These are phyloP conservation scores for Aricia artaxerxes DNA, from an alignment of 2,888 invertebrate genomes.

Conservation along the genomic window DNA sequence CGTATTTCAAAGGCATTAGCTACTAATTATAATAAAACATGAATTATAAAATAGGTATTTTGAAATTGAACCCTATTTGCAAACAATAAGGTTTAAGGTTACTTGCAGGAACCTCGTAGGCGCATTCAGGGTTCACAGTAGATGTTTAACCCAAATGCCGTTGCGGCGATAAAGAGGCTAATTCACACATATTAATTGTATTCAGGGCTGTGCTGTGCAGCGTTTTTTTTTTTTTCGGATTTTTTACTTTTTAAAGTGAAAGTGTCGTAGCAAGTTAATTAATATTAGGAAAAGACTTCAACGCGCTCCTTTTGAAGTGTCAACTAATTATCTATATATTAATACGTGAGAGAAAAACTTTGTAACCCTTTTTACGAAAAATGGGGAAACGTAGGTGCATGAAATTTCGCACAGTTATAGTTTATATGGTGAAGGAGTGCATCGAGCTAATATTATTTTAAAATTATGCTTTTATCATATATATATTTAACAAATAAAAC, in stretches of 20 bases:
- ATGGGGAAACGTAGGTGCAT: no score
- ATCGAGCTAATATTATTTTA: no score
- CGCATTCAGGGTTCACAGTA: conserved; percentile 2
- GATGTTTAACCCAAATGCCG: conserved; percentile 39
- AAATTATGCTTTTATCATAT: no score
- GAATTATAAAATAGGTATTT: not conserved
- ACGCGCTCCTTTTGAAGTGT: not conserved
- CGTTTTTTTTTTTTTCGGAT: not conserved
- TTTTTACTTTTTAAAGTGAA: not conserved
- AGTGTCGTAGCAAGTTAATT: not conserved
- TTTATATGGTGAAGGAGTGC: no score
- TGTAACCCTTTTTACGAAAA: no score
- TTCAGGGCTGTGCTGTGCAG: conserved; percentile 2
- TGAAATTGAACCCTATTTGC: not conserved
- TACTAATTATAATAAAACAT: not conserved
- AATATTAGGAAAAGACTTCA: not conserved
- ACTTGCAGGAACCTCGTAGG: not conserved
- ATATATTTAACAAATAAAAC: no score
- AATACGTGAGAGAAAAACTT: no score
- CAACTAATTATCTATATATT: not conserved
- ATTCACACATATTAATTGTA: conserved; percentile 56
- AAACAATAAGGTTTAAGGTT: not conserved
- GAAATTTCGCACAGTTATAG: no score
- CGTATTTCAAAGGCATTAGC: not conserved
- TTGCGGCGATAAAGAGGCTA: conserved; percentile 43